A percentile compares a stretch with the other conserved stretches of the same genome.
phyloP scores from a whole-genome alignment of 2,797 vertebrate species.

The Catostomus latipinnis region DNA sequence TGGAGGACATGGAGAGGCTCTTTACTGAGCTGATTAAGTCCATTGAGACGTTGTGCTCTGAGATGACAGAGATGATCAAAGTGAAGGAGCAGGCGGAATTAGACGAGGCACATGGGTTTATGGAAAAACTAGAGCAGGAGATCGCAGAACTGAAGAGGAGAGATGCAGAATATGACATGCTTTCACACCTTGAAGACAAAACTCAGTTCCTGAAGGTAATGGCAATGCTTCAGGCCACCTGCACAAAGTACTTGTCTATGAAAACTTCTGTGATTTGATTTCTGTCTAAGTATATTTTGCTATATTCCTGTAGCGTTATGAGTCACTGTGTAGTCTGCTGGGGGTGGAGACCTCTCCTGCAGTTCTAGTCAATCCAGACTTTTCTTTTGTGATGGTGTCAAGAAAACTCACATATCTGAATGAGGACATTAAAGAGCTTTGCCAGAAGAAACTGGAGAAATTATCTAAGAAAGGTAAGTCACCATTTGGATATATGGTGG shows the following conservation, averaged over 20 bases:
- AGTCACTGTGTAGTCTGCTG: constrained; percentile 20
- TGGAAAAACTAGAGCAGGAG: constrained; percentile 69
- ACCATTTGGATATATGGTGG: background rate
- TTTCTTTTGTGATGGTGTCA: constrained; percentile 38
- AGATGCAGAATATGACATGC: constrained; percentile 51
- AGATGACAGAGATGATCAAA: constrained; percentile 53
- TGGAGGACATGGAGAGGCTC: constrained; percentile 47
- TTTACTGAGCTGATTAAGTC: constrained; percentile 42
- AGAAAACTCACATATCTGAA: constrained; percentile 34
- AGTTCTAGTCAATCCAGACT: constrained; percentile 44
- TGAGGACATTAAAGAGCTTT: constrained; percentile 42
- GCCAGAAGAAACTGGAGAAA: constrained; percentile 24
- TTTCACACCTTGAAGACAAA: constrained; percentile 59
- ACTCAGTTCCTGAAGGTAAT: constrained; percentile 63
- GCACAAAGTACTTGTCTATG: background rate
- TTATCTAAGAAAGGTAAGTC: constrained; percentile 35
- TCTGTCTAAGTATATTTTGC: background rate
- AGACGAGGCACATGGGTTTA: constrained; percentile 51
- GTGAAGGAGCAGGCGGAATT: constrained; percentile 47
- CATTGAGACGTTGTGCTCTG: constrained; percentile 39
- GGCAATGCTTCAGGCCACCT: background rate
- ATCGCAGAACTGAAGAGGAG: constrained; percentile 64
- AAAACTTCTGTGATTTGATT: no score
- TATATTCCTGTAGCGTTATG: constrained; percentile 19
- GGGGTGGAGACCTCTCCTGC: constrained; percentile 27